Evolutionary conservation across 2,113 vertebrate species (phyloP).

Genomic region (Illadopsis cleaveri): DNA sequence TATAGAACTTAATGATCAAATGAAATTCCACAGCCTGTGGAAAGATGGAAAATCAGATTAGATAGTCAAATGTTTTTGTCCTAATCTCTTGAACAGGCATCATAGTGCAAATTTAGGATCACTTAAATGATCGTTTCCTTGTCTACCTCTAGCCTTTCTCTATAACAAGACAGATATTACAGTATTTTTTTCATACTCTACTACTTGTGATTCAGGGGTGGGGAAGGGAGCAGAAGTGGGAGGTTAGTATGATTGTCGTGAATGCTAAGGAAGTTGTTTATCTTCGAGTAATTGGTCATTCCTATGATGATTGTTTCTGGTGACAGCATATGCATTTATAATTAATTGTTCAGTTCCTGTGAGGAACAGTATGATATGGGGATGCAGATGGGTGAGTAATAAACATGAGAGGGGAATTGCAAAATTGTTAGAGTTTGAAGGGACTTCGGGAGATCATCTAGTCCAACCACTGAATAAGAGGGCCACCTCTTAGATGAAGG

Average conservation of each 20-base stretch:
- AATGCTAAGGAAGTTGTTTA: not conserved
- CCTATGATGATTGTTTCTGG: not conserved
- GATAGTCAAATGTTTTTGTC: not conserved
- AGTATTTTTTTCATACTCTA: not conserved
- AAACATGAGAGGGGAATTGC: not conserved
- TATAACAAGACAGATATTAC: fast-evolving
- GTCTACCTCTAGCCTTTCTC: not conserved
- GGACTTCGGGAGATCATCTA: not conserved
- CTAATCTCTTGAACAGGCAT: not conserved
- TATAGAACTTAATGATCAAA: not conserved
- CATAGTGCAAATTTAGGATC: not conserved
- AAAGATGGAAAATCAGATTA: not conserved
- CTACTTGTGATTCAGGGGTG: not conserved
- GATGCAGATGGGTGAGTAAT: not conserved
- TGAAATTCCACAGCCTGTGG: not conserved
- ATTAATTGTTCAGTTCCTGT: not conserved
- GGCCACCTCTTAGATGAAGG: not conserved
- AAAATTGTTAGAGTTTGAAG: not conserved
- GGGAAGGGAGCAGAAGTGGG: not conserved
- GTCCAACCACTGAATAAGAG: not conserved
- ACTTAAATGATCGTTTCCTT: not conserved
- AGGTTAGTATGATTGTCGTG: not conserved
- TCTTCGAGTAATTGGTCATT: not conserved
- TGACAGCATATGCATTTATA: not conserved
- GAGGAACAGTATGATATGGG: not conserved